Conservation (phyloP, 2,888 invertebrate species). For the Leucozona laternaria region DNA sequence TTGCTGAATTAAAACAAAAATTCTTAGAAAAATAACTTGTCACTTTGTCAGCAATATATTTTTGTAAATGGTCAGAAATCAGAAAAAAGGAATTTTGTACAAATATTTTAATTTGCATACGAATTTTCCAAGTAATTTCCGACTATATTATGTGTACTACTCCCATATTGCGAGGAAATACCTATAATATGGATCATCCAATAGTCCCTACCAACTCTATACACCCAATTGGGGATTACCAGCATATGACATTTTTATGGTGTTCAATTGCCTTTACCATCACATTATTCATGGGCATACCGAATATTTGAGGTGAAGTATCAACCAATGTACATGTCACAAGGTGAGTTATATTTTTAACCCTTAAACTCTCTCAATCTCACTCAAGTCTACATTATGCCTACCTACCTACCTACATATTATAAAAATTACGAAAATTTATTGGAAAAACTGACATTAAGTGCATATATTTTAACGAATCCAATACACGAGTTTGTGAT, state of each 20-base stretch:
- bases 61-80: too few relatives aligned
- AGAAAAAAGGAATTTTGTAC: too few relatives aligned
- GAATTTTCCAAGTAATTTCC: not conserved
- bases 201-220: not conserved
- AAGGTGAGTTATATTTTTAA: conserved; percentile 56
- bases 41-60: too few relatives aligned
- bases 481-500: too few relatives aligned
- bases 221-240: conserved; percentile 16
- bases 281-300: conserved; percentile 39
- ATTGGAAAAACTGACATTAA: conserved; percentile 40
- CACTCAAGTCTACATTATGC: not conserved
- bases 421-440: conserved; percentile 12
- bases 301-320: conserved; percentile 37
- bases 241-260: conserved; percentile 55
- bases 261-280: conserved; percentile 31
- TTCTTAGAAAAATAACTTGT: too few relatives aligned
- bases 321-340: conserved; percentile 49
- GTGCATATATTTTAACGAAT: conserved; percentile 30
- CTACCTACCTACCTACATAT: not conserved
- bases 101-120: not conserved
- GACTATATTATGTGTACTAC: not conserved
- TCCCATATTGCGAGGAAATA: not conserved
- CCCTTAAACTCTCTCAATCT: conserved; percentile 37
- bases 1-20: too few relatives aligned
- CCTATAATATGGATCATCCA: not conserved